These are phyloP conservation scores for Abrostola triplasia DNA, from an alignment of 2,888 invertebrate genomes.

Conservation along the genomic window DNA sequence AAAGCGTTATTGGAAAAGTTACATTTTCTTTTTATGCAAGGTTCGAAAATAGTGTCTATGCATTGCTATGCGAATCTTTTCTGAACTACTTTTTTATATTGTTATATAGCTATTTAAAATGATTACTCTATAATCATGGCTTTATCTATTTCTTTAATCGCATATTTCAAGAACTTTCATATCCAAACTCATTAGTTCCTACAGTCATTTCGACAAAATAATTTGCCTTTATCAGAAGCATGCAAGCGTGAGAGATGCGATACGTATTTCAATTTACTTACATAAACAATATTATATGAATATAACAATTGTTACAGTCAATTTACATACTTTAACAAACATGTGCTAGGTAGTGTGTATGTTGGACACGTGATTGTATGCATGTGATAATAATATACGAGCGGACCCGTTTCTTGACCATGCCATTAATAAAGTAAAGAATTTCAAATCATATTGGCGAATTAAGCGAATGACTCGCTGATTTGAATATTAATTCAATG, in stretches of 20 bases:
- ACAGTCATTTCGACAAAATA: no score
- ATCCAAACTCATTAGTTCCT: no score
- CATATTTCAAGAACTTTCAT: no score
- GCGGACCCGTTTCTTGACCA: neutral
- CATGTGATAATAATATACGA: constrained; percentile 6
- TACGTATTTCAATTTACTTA: constrained; percentile 21
- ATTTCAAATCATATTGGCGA: neutral
- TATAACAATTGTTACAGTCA: constrained; percentile 30
- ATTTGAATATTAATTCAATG: no score
- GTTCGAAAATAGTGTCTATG: no score
- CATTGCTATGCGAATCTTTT: no score
- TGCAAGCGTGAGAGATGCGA: constrained; percentile 5
- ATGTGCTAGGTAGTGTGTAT: constrained; percentile 24
- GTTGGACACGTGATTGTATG: constrained; percentile 33
- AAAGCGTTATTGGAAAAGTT: neutral
- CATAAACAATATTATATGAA: constrained; percentile 21
- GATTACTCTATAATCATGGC: no score
- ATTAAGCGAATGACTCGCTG: no score
- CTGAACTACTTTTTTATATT: no score
- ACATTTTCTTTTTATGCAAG: no score
- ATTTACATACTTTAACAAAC: constrained; percentile 48
- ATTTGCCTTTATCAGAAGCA: constrained; percentile 15
- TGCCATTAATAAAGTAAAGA: neutral
- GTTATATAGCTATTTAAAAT: no score
- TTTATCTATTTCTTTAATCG: no score